These are phyloP conservation scores for Tipula confusa DNA, from an alignment of 2,888 invertebrate species.

Conservation along the genomic window DNA sequence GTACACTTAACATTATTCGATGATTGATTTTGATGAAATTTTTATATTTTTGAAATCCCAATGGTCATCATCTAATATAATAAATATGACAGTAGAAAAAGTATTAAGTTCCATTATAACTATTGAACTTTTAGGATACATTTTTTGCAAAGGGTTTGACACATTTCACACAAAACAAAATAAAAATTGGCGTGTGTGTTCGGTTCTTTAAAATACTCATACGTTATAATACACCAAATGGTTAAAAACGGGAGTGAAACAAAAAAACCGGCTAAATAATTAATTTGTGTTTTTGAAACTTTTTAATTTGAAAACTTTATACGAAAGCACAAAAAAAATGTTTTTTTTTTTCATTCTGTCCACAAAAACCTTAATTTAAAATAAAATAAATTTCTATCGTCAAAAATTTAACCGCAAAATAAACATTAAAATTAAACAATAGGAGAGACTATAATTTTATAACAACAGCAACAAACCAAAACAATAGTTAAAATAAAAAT, in stretches of 20 bases:
- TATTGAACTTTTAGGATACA: background rate
- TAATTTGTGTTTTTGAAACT: slow-evolving; percentile 25
- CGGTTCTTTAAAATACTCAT: background rate
- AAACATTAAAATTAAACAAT: slow-evolving; percentile 9
- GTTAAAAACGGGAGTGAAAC: background rate
- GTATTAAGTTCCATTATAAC: background rate
- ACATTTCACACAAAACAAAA: background rate
- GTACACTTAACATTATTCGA: background rate
- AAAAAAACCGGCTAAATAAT: slow-evolving; percentile 6
- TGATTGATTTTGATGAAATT: background rate
- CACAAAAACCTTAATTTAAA: slow-evolving; percentile 20
- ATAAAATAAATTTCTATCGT: slow-evolving; percentile 12
- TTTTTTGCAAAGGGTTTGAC: background rate
- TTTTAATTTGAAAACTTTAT: slow-evolving; percentile 25
- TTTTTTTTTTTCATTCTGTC: too few relatives aligned
- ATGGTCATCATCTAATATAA: background rate
- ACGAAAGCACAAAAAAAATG: background rate
- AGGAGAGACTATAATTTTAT: background rate
- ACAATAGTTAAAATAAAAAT: background rate
- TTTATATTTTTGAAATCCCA: background rate
- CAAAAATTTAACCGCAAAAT: background rate
- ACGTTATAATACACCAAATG: background rate
- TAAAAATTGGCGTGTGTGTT: background rate
- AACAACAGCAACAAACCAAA: background rate
- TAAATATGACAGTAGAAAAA: background rate